Evolutionary conservation across 2,113 vertebrate species (phyloP).

Genomic region (Caretta caretta): DNA sequence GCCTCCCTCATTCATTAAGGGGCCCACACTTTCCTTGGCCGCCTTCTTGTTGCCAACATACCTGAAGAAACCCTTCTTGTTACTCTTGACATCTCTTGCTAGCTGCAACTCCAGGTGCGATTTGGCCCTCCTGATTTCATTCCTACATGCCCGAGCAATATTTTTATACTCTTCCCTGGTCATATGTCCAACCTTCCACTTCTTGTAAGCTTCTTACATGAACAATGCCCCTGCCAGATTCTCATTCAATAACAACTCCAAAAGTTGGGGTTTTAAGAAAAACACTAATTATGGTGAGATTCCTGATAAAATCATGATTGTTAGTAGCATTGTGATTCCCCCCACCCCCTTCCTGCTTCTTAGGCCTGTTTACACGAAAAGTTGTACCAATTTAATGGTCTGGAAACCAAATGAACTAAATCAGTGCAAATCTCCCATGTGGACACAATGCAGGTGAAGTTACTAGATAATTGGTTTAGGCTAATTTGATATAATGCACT

Average conservation of each 20-base stretch:
- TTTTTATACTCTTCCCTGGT: too few species aligned
- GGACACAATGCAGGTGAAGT: not conserved
- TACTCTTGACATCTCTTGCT: too few species aligned
- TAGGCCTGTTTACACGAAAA: constrained; percentile 22
- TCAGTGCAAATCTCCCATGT: constrained; percentile 9
- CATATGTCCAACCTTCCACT: too few species aligned
- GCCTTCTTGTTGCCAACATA: too few species aligned
- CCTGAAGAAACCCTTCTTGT: too few species aligned
- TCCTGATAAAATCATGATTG: constrained; percentile 6
- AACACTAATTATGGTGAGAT: constrained; percentile 26
- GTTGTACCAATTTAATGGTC: not conserved
- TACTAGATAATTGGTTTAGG: too few species aligned
- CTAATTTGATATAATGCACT: too few species aligned
- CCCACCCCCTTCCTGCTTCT: constrained; percentile 2
- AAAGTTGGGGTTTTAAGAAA: constrained; percentile 36
- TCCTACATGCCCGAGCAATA: too few species aligned
- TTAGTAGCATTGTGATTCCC: constrained; percentile 27
- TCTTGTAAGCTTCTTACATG: not conserved
- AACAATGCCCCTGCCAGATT: not conserved
- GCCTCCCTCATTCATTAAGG: too few species aligned
- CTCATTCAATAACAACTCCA: not conserved
- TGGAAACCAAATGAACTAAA: constrained; percentile 51
- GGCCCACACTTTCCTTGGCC: too few species aligned
- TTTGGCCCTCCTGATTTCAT: too few species aligned
- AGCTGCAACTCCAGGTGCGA: too few species aligned